Conservation (phyloP, 1,140 invertebrate genomes). For the Neocloeon triangulifer region DNA sequence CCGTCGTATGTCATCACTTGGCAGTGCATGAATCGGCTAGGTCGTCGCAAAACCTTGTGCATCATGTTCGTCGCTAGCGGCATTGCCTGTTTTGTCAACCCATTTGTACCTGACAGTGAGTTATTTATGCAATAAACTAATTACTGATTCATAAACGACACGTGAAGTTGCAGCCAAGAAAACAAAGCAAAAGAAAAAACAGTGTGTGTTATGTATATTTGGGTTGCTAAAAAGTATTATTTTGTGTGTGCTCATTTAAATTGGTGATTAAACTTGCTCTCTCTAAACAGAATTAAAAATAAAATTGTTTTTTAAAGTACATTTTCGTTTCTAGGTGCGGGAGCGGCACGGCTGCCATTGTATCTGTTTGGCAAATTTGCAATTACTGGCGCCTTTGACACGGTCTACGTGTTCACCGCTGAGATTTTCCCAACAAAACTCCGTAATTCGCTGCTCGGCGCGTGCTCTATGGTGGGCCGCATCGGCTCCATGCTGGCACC, state of each 20-base stretch:
- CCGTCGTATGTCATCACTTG: conserved; percentile 16
- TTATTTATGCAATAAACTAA: too few relatives aligned
- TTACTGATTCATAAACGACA: too few relatives aligned
- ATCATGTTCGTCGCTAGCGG: background rate
- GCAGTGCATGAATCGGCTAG: conserved; percentile 3
- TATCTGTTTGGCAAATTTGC: conserved; percentile 41
- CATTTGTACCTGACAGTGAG: background rate
- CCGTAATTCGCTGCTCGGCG: conserved; percentile 36
- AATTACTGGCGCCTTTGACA: conserved; percentile 38
- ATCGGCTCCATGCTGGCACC: conserved; percentile 41
- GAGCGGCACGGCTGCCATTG: conserved; percentile 24
- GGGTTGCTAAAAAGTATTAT: too few relatives aligned
- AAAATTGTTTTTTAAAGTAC: too few relatives aligned
- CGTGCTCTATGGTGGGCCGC: conserved; percentile 39
- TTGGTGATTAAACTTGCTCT: too few relatives aligned
- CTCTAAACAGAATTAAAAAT: too few relatives aligned
- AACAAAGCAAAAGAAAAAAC: too few relatives aligned
- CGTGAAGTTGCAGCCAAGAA: too few relatives aligned
- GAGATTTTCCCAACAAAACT: conserved; percentile 45
- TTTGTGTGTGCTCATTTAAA: too few relatives aligned
- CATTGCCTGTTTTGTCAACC: background rate
- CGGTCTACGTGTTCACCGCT: conserved; percentile 39
- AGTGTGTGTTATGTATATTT: too few relatives aligned
- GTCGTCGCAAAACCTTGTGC: background rate
- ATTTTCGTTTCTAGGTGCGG: conserved; percentile 18